Evolutionary conservation across 2,113 vertebrate species (phyloP), one percentile per base, ranked within the genome.

Genomic region (Platichthys stellatus): DNA sequence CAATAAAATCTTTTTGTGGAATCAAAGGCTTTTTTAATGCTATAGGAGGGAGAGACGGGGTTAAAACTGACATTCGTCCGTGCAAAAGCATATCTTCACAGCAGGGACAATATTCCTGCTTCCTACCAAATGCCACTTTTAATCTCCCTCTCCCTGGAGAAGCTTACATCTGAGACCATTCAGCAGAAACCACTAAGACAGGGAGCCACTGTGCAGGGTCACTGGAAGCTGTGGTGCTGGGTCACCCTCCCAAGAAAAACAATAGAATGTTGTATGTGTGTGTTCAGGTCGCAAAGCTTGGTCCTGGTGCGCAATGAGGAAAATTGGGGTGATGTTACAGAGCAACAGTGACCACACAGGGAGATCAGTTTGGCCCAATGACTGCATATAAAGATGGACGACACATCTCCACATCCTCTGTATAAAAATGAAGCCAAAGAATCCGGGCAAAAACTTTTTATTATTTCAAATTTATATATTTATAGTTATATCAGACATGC

Each of bases 81-180:
- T 17, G 15, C 45, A 17, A 49, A 6, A 5, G 15, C 45, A 18
- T 17, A 18, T 18, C 59, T 72, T 71, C 28, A 76, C 76, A 74
- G 38, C 60, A 40, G 75, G 82, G 72, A 73, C 74, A 72, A 77
- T 72, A 81, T 72, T 76, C 28, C 51, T 69, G 60, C 74, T 63
- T 78, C 35, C 67, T 63, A 81, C 58, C 63, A 81, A 47, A 70
- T 77, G 84, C 83, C 88, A 86, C 66, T 63, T 80, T 62, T 75
- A 80, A 78, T 82, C 69, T 72, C 35, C 38, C 35, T 58, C 57
- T 64, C 63, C 4, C 21, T 24, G 20, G 63, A 76, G 56, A 68
- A 54, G 61, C 57, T 31, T 43, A 28, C 65, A 68, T 61, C 4
- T 51, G 74, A 84, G 65, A 28, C 63, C 20, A 20, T 62, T 73